Conservation (phyloP, 2,113 vertebrate species). For the Notechis scutatus region DNA sequence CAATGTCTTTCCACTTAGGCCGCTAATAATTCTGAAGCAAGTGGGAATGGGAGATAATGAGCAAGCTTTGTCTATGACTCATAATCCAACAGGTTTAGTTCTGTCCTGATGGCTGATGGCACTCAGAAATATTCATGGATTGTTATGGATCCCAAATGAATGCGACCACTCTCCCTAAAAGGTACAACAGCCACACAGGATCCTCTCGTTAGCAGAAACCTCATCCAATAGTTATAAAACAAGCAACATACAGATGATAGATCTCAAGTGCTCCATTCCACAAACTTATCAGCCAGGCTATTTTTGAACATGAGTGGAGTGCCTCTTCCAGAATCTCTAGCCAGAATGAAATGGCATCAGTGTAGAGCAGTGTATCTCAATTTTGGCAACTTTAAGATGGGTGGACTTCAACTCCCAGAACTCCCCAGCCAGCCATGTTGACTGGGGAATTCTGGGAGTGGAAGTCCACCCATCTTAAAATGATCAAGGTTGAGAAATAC, state of each 20-base stretch:
- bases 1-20: not conserved
- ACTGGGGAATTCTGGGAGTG: too few relatives aligned
- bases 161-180: not conserved
- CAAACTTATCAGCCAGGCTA: not conserved
- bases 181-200: not conserved
- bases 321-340: not conserved
- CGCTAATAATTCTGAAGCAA: not conserved
- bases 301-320: not conserved
- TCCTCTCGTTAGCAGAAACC: not conserved
- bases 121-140: not conserved
- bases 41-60: not conserved
- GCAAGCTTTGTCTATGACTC: not conserved
- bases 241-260: not conserved
- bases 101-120: not conserved
- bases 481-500: too few relatives aligned
- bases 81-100: not conserved
- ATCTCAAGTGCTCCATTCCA: not conserved
- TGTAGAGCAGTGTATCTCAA: not conserved
- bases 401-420: too few relatives aligned
- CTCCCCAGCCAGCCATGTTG: too few relatives aligned
- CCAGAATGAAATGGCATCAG: not conserved
- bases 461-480: too few relatives aligned
- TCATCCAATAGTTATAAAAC: not conserved
- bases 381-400: too few relatives aligned
- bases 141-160: not conserved